Conservation (phyloP, 2,888 invertebrate genomes). For the Mimachlamys varia region DNA sequence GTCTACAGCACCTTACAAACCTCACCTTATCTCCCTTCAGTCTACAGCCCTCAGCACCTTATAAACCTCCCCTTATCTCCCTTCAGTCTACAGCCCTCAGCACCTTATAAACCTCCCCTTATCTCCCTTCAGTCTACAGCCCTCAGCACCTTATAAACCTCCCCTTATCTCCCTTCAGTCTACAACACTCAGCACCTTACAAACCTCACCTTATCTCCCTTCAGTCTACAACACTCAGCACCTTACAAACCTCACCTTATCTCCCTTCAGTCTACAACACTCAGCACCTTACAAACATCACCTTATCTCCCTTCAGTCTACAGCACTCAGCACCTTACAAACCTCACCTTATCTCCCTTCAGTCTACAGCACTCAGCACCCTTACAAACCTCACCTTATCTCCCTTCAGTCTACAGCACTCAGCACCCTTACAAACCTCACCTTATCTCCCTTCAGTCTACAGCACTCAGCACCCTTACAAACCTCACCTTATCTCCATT, state of each 20-base stretch:
- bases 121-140: no score
- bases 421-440: background rate
- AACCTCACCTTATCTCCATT: no score
- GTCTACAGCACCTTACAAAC: background rate
- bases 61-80: background rate
- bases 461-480: background rate
- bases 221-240: background rate
- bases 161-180: no score
- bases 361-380: background rate
- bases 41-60: background rate
- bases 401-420: background rate
- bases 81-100: background rate
- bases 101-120: background rate
- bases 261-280: background rate
- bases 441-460: no score
- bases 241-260: background rate
- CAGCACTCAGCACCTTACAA: background rate
- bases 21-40: no score
- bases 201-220: background rate
- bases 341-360: no score
- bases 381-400: background rate
- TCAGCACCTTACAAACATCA: background rate
- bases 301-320: no score
- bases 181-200: background rate
- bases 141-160: background rate